Conservation (phyloP, 2,797 vertebrate genomes). For the Gymnocypris eckloni region DNA sequence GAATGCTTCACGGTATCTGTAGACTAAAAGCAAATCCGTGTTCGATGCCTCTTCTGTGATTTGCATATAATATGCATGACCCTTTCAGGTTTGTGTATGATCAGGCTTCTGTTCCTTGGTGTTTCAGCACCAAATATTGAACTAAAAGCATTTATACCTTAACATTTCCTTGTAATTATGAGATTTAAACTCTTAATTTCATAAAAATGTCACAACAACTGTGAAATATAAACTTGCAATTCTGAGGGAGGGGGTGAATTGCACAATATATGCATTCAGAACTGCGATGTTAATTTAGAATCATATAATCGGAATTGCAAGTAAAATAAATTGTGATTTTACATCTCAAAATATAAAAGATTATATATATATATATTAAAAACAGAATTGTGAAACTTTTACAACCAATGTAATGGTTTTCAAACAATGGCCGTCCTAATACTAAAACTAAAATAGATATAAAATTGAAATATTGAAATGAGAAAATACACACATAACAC, state of each 20-base stretch:
- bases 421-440: background rate
- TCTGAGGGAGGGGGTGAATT: no score
- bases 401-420: background rate
- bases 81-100: slow-evolving; percentile 26
- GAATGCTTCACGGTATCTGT: background rate
- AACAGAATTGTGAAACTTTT: background rate
- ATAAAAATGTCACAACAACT: no score
- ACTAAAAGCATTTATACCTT: background rate
- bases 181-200: background rate
- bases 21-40: background rate
- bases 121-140: background rate
- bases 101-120: background rate
- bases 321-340: background rate
- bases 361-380: no score
- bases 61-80: slow-evolving; percentile 32
- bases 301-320: background rate
- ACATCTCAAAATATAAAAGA: background rate
- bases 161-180: background rate
- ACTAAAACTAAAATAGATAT: background rate
- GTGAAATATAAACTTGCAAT: no score
- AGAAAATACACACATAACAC: background rate
- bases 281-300: background rate
- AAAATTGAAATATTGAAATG: background rate
- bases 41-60: slow-evolving; percentile 15
- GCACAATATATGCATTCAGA: background rate